A percentile compares a stretch with the other conserved stretches of the same genome.
These are phyloP conservation scores for Neogobius melanostomus DNA, from an alignment of 2,113 vertebrate genomes.

Conservation along the genomic window DNA sequence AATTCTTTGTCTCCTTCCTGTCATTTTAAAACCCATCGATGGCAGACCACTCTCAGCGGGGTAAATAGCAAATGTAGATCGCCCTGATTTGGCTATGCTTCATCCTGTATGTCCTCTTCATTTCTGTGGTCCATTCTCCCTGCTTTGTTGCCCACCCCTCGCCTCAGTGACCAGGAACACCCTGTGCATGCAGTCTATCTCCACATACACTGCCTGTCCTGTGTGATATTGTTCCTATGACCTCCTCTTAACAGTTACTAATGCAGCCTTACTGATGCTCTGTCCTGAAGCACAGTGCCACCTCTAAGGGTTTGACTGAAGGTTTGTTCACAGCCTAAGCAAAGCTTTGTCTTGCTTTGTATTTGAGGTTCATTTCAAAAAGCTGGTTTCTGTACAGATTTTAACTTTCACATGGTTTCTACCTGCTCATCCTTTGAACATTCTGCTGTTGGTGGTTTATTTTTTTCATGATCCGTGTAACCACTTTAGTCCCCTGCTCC, in stretches of 20 bases:
- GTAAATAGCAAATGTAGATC: conserved; percentile 83
- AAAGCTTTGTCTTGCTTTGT: conserved; percentile 71
- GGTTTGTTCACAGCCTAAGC: conserved; percentile 59
- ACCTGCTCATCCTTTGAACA: conserved; percentile 19
- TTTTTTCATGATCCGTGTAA: conserved; percentile 19
- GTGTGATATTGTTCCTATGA: conserved; percentile 57
- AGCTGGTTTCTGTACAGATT: conserved; percentile 61
- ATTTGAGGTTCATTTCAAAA: conserved; percentile 67
- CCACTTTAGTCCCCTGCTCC: conserved; percentile 23
- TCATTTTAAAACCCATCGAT: conserved; percentile 77
- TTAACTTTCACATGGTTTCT: conserved; percentile 72
- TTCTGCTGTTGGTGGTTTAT: conserved; percentile 27
- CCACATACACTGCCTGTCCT: conserved; percentile 51
- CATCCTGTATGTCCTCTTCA: conserved; percentile 69
- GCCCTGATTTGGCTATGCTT: conserved; percentile 73
- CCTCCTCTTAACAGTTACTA: conserved; percentile 63
- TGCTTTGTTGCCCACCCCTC: conserved; percentile 32
- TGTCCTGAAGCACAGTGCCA: conserved; percentile 38
- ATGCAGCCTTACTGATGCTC: conserved; percentile 55
- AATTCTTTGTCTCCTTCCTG: conserved; percentile 74
- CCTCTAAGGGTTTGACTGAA: conserved; percentile 51
- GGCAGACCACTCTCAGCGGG: conserved; percentile 93
- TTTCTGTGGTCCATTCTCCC: conserved; percentile 48
- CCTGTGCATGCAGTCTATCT: conserved; percentile 69
- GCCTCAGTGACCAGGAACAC: conserved; percentile 49